Evolutionary conservation across 2,888 invertebrate species (phyloP).

Genomic region (Griposia aprilina): DNA sequence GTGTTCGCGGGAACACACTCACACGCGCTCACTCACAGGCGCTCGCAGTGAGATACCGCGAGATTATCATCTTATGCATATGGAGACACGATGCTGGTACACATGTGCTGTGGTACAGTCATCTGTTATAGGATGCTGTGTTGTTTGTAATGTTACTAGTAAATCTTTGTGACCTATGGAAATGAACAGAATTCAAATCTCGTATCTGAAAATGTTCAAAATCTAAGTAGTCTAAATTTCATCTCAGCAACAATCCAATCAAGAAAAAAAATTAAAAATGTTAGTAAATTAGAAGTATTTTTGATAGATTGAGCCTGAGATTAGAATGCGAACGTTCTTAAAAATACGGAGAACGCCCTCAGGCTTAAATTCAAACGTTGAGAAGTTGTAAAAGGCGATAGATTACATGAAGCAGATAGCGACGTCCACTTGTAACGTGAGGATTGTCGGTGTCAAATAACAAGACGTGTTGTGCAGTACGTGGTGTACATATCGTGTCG

Average conservation of each 20-base stretch:
- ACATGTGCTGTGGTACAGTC: neutral
- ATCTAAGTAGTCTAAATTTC: too few relatives aligned
- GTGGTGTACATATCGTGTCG: too few relatives aligned
- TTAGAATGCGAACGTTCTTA: neutral
- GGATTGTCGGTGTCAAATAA: neutral
- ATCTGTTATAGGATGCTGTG: slow-evolving; percentile 4
- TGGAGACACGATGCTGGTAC: slow-evolving; percentile 8
- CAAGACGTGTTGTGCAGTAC: neutral
- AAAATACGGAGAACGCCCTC: too few relatives aligned
- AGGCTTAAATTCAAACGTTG: neutral
- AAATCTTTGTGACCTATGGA: neutral
- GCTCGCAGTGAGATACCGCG: neutral
- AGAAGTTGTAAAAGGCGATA: neutral
- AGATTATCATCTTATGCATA: slow-evolving; percentile 57
- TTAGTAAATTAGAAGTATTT: neutral
- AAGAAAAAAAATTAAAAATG: neutral
- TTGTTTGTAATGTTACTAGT: neutral
- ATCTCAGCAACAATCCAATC: neutral
- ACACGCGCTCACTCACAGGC: neutral
- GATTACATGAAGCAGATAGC: neutral
- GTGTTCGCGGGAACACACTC: slow-evolving; percentile 12
- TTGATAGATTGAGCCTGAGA: neutral
- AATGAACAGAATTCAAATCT: neutral
- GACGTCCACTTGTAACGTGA: slow-evolving; percentile 3
- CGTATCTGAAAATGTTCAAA: neutral